A percentile compares a stretch with the other conserved stretches of the same genome.
Evolutionary conservation across 2,888 invertebrate genomes (phyloP).

Genomic region (Troilus luridus): DNA sequence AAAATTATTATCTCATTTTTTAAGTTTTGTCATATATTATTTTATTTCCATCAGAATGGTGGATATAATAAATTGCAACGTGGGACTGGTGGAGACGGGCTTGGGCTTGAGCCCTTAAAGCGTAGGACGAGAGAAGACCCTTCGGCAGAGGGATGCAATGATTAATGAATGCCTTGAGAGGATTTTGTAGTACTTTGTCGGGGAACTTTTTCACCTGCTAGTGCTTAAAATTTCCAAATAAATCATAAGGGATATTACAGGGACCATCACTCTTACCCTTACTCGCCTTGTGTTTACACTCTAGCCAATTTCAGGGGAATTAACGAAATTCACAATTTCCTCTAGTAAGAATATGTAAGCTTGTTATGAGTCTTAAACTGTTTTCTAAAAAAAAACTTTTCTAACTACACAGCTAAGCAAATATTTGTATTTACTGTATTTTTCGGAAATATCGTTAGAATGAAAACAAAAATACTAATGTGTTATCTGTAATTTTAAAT

Average conservation of each 20-base stretch:
- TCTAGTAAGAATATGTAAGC: background rate
- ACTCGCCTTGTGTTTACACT: constrained; percentile 33
- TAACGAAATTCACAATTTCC: background rate
- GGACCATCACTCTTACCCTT: constrained; percentile 23
- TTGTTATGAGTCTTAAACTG: no score
- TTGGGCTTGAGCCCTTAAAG: background rate
- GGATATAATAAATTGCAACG: background rate
- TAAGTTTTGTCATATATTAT: background rate
- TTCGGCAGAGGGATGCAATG: constrained; percentile 37
- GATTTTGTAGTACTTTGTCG: constrained; percentile 50
- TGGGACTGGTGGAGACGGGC: background rate
- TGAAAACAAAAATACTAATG: no score
- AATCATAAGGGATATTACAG: constrained; percentile 41
- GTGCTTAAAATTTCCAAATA: constrained; percentile 46
- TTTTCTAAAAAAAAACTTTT: no score
- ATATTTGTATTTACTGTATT: no score
- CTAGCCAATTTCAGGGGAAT: background rate
- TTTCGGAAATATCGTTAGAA: no score
- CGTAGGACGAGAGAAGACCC: constrained; percentile 9
- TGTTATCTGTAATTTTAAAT: no score
- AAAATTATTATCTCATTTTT: no score
- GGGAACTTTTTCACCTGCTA: constrained; percentile 48
- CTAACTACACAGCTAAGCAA: no score
- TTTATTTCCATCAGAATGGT: background rate
- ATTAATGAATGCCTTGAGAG: constrained; percentile 49